These are phyloP conservation scores for Puffinus mauretanicus DNA, from an alignment of 2,113 vertebrate species.

Conservation along the genomic window DNA sequence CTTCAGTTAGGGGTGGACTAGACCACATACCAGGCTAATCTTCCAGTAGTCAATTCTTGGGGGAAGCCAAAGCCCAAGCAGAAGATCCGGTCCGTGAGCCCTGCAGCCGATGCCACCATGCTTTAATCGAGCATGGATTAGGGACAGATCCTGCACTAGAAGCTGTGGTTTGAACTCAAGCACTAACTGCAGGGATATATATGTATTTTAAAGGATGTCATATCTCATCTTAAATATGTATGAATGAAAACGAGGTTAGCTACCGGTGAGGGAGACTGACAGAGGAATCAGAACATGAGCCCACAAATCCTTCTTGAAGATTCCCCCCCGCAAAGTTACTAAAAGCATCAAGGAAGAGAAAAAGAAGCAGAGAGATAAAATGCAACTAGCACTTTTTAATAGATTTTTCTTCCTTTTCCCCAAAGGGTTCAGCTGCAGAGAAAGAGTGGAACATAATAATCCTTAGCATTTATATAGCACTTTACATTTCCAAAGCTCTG, in stretches of 20 bases:
- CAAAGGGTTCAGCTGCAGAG: constrained; percentile 62
- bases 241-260: background rate
- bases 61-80: background rate
- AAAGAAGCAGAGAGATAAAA: constrained; percentile 47
- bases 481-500: constrained; percentile 70
- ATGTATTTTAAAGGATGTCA: background rate
- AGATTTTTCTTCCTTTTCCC: constrained; percentile 67
- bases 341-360: constrained; percentile 41
- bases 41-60: background rate
- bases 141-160: background rate
- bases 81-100: background rate
- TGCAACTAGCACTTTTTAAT: constrained; percentile 62
- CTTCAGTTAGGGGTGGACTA: background rate
- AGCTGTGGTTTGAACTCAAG: background rate
- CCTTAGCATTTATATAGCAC: constrained; percentile 69
- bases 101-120: background rate
- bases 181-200: background rate
- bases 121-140: background rate
- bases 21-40: background rate
- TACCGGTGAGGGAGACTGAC: background rate
- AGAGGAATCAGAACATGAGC: background rate
- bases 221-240: constrained; percentile 9
- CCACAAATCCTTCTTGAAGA: constrained; percentile 19
- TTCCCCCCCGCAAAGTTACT: background rate
- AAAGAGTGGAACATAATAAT: constrained; percentile 71